Evolutionary conservation across 2,888 invertebrate species (phyloP).

Genomic region (Hirtodrosophila duncani): DNA sequence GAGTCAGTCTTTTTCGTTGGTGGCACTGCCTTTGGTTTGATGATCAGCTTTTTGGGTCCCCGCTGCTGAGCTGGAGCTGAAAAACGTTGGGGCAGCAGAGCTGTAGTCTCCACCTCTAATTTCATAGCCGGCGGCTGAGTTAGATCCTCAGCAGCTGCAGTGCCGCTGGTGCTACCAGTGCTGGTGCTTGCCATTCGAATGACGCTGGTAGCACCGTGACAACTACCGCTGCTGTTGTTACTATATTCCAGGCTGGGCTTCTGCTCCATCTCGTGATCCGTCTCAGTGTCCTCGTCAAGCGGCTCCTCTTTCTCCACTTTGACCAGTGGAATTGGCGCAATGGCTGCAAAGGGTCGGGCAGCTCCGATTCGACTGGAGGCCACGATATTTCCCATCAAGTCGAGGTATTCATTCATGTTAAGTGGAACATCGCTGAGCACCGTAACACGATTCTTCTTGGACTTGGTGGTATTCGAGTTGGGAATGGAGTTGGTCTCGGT

Average conservation of each 20-base stretch:
- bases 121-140: conserved; percentile 60
- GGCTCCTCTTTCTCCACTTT: conserved; percentile 76
- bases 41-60: conserved; percentile 75
- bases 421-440: conserved; percentile 78
- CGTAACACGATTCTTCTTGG: conserved; percentile 73
- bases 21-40: conserved; percentile 74
- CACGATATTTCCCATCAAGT: conserved; percentile 77
- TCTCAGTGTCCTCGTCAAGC: conserved; percentile 56
- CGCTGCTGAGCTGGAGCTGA: conserved; percentile 58
- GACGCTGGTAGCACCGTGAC: conserved; percentile 76
- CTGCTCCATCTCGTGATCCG: conserved; percentile 24
- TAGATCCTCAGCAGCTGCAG: conserved; percentile 57
- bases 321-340: conserved; percentile 68
- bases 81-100: conserved; percentile 53
- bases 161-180: conserved; percentile 11
- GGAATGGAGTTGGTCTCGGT: conserved; percentile 25
- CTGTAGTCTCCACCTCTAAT: conserved; percentile 50
- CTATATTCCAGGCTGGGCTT: conserved; percentile 43
- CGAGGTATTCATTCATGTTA: conserved; percentile 77
- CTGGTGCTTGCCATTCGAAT: conserved; percentile 75
- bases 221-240: conserved; percentile 31
- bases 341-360: conserved; percentile 57
- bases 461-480: conserved; percentile 40
- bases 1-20: conserved; percentile 55
- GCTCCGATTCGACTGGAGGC: conserved; percentile 75